These are phyloP conservation scores for Nephrotoma appendiculata DNA, from an alignment of 2,888 invertebrate genomes.

Conservation along the genomic window DNA sequence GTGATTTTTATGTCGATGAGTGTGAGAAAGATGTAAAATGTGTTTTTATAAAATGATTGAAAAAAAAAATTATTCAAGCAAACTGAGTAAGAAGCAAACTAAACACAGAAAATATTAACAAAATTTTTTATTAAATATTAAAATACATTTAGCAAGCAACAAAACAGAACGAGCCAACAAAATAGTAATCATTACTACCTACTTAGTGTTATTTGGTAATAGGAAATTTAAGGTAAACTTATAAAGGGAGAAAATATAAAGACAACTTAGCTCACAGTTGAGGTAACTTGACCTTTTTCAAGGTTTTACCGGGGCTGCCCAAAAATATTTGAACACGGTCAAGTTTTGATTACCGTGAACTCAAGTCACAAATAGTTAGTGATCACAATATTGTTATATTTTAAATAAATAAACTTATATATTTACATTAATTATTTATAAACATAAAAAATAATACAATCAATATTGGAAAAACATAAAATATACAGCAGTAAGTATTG, in stretches of 20 bases:
- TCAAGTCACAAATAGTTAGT: not conserved
- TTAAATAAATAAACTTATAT: not conserved
- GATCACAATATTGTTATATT: not conserved
- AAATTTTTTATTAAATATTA: not conserved
- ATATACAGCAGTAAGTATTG: not conserved
- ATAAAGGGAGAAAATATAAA: not conserved
- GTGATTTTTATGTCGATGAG: too few relatives aligned
- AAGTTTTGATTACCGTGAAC: not conserved
- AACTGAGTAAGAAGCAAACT: not conserved
- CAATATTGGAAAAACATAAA: not conserved
- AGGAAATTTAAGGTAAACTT: not conserved
- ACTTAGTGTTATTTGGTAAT: not conserved
- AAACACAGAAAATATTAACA: not conserved
- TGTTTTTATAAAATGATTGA: not conserved
- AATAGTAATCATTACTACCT: not conserved
- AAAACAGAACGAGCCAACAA: not conserved
- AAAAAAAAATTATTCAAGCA: not conserved
- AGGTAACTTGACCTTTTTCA: not conserved
- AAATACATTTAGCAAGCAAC: not conserved
- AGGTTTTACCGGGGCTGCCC: too few relatives aligned
- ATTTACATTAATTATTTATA: not conserved
- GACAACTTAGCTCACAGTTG: not conserved
- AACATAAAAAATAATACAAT: not conserved
- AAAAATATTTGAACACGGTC: not conserved
- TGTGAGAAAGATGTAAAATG: not conserved